Evolutionary conservation across 2,113 vertebrate genomes (phyloP), one percentile per base, ranked within the genome.

Genomic region (Trachemys scripta): DNA sequence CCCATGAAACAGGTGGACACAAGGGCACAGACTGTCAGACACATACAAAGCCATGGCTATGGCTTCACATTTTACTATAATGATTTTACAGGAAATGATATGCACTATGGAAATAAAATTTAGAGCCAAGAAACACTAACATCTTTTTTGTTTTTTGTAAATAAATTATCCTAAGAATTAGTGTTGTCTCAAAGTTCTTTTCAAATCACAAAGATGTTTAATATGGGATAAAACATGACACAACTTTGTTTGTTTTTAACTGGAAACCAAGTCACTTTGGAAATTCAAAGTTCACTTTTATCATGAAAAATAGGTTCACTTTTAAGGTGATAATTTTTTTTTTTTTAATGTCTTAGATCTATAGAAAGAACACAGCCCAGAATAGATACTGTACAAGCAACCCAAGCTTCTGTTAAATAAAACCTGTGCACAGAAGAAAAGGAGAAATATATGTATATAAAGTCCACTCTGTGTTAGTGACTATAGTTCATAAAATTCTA

Each of bases 401-500:
- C 53, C 51, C 0, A 1, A 91, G 25, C 14, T 42, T 85, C 6
- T 89, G 9, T 42, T 53, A 45, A 47, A 65, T n/a, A 11, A 92
- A 96, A 80, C 2, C 0, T 5, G 17, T 51, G 24, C 4, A n/a
- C 25, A 51, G 78, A 5, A 76, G 20, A 56, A 38, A 80, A 13
- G 82, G 50, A 96, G 82, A 88, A 87, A 45, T 49, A 16, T 50
- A 25, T 65, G 31, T 62, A 90, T 96, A 81, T 65, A 85, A 94
- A 89, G 29, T 79, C 59, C 54, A 75, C 20, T 89, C 78, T 3
- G 50, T 93, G 62, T 78, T 80, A 89, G 24, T 65, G 79, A 83
- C 9, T 79, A 59, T 6, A 90, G 82, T 80, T 92, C 82, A 54
- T 91, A 92, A 96, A 97, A 93, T 83, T 86, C 14, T 91, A 31